phyloP scores from a whole-genome alignment of 2,113 vertebrate species.

The Agapornis roseicollis region DNA sequence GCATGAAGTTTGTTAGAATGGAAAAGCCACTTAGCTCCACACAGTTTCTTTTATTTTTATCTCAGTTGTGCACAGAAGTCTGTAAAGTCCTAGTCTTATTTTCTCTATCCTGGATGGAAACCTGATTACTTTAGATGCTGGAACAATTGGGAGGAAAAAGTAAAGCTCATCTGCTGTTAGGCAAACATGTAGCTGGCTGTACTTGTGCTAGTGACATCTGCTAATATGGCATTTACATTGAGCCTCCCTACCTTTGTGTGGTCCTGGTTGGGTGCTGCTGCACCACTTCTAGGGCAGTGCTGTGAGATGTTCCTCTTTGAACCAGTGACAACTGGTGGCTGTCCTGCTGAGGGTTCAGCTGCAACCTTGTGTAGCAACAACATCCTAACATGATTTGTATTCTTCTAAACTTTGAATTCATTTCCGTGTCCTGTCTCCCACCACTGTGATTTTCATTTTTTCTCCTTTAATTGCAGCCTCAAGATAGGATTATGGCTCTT shows the following conservation, averaged over 20 bases:
- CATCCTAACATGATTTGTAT: background rate
- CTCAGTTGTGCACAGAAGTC: background rate
- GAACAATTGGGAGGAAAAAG: background rate
- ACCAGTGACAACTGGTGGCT: background rate
- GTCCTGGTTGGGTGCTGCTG: background rate
- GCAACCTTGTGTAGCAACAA: background rate
- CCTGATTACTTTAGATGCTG: background rate
- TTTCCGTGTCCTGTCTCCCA: background rate
- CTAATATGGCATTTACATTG: rapidly evolving
- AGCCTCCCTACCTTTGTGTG: background rate
- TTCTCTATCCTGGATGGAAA: slow-evolving; percentile 2
- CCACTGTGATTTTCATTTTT: background rate
- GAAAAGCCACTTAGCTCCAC: slow-evolving; percentile 43
- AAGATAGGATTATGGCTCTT: background rate
- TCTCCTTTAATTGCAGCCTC: background rate
- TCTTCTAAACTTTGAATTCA: background rate
- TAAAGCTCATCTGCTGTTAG: background rate
- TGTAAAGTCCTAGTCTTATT: slow-evolving; percentile 14
- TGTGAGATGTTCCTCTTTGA: background rate
- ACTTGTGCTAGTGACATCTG: background rate
- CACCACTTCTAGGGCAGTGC: background rate
- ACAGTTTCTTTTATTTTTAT: slow-evolving; percentile 45
- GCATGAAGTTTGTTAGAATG: slow-evolving; percentile 35
- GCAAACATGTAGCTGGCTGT: background rate
- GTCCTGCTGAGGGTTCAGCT: background rate